Conservation (phyloP, 1,140 invertebrate genomes). For the Lepidurus arcticus region DNA sequence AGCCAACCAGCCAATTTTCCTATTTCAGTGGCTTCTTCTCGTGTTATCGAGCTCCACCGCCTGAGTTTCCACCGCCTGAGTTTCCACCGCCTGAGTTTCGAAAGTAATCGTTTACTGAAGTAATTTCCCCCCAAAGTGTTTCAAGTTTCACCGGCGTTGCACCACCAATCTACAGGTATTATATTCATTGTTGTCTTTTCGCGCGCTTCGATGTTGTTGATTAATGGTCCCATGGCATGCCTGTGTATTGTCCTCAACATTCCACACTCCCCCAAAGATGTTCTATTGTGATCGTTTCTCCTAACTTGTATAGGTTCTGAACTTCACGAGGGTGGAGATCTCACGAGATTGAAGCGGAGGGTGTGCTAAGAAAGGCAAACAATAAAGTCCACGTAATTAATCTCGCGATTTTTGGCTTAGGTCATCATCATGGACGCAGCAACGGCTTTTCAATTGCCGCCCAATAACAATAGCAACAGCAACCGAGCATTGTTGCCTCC, state of each 20-base stretch:
- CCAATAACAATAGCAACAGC: conserved; percentile 5
- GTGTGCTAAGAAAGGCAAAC: background rate
- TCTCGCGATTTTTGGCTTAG: background rate
- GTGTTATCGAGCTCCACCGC: no score
- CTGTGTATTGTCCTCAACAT: no score
- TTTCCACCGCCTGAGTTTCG: no score
- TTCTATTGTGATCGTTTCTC: no score
- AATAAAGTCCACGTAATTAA: background rate
- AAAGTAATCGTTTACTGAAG: background rate
- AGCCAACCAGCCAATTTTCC: background rate
- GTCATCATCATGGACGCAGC: background rate
- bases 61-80: no score
- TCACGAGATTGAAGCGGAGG: background rate
- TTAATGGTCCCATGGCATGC: no score
- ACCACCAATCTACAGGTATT: background rate
- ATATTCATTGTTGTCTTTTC: no score
- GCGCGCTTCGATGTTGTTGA: no score
- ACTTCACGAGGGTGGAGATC: no score
- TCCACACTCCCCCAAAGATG: no score
- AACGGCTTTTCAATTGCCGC: conserved; percentile 6
- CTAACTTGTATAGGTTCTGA: no score
- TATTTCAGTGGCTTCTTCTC: background rate
- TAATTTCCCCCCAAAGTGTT: background rate
- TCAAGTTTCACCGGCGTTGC: background rate
- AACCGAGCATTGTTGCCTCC: conserved; percentile 3